A percentile compares a stretch with the other conserved stretches of the same genome.
These are phyloP conservation scores for Ploceus nigricollis DNA, from an alignment of 2,113 vertebrate species.

Conservation along the genomic window DNA sequence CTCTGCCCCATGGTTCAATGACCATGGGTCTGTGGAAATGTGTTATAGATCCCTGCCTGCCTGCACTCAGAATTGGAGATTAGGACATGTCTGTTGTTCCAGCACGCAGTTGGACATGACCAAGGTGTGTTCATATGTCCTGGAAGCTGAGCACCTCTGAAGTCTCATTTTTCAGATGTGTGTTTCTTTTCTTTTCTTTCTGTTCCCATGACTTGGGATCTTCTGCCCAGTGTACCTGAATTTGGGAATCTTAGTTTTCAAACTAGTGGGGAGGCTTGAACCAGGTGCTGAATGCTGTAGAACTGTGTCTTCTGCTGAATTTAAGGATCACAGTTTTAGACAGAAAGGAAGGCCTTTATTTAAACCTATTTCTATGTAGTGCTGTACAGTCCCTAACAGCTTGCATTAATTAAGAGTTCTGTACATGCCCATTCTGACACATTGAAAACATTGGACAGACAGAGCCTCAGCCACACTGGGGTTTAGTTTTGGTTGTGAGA, in stretches of 20 bases:
- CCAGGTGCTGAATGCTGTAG: not conserved
- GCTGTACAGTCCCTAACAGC: not conserved
- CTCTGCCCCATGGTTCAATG: not conserved
- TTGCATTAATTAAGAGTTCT: not conserved
- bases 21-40: rapidly evolving
- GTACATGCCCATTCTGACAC: not conserved
- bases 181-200: not conserved
- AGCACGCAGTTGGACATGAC: rapidly evolving
- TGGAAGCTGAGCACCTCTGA: not conserved
- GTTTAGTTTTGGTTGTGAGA: not conserved
- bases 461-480: not conserved
- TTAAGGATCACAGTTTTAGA: not conserved
- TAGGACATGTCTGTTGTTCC: not conserved
- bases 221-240: not conserved
- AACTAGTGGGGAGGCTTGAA: not conserved
- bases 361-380: rapidly evolving
- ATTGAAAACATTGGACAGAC: not conserved
- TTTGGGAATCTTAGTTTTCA: not conserved
- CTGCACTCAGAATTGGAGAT: not conserved
- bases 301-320: not conserved
- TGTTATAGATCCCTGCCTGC: not conserved
- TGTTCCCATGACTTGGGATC: not conserved
- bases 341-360: not conserved
- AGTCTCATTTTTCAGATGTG: not conserved
- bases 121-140: not conserved